Base-by-base conservation (phyloP, 2,797 vertebrate genomes). In the Syngnathus rostellatus region DNA sequence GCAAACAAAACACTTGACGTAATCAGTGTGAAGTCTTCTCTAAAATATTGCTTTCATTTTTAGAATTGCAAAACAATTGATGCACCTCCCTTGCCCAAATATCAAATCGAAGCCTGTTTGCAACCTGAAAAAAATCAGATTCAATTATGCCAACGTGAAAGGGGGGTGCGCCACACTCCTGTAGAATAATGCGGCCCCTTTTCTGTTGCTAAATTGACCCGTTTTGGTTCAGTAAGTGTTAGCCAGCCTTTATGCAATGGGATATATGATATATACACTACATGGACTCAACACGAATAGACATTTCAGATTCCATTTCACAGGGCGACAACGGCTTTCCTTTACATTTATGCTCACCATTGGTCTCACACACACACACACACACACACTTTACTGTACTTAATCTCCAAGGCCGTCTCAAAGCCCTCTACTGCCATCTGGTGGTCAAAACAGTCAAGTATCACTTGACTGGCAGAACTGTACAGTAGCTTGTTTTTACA, bases 371-470 rank as follows among this genome's bases (percentile, higher is more conserved):
- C 31, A 37, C 25, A 8, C 55, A 38, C n/a, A 4, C 12, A 3
- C 3, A 7, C 40, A 39, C 25, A 37, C 31, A 17, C 17, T 41
- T 41, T 40, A 2, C 19, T 41, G 60, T 11, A 39, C 19, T 23
- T 16, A 0, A 11, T 0, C 12, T 8, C 8, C 25, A 17, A 23
- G 14, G 17, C 43, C 50, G 11, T 25, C 50, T 4, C 25, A 45
- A 84, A 84, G 87, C 81, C 65, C 83, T 87, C 79, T 85, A 80
- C 85, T 86, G 68, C 84, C 85, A 82, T 78, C 86, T 64, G 78
- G 87, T 87, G 86, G 81, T 46, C n/a, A 65, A 68, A 71, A 50
- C 8, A 8, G 31, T 65, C 37, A 81, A 77, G 10, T 70, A 54
- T 14, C 37, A 50, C 6, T 62, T 66, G 79, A 58, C 74, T 78